These are phyloP conservation scores for Chromobotia macracanthus DNA, from an alignment of 2,797 vertebrate species.

Conservation along the genomic window DNA sequence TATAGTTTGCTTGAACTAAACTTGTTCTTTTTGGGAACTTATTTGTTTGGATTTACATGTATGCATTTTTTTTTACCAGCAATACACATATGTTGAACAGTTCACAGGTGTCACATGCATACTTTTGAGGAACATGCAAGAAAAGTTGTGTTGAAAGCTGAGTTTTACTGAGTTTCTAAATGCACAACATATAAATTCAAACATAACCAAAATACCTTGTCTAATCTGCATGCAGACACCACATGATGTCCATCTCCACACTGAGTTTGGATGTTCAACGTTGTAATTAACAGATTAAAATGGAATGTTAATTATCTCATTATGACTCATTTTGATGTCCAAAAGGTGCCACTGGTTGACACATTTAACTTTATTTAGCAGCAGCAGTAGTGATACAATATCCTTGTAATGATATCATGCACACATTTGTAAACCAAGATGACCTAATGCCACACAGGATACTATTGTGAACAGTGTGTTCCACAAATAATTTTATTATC, in stretches of 20 bases:
- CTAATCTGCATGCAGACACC: constrained; percentile 5
- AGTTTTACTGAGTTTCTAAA: too few relatives aligned
- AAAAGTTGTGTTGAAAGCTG: too few relatives aligned
- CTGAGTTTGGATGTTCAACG: constrained; percentile 1
- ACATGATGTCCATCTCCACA: constrained; percentile 12
- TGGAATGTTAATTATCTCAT: constrained; percentile 50
- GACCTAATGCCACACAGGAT: constrained; percentile 20
- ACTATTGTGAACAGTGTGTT: not conserved
- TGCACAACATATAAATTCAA: not conserved
- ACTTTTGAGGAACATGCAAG: too few relatives aligned
- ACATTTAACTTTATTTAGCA: constrained; percentile 8
- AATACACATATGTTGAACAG: too few relatives aligned
- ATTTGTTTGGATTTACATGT: too few relatives aligned
- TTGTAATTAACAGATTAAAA: constrained; percentile 60
- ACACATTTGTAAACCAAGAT: constrained; percentile 29
- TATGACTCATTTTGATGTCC: constrained; percentile 49
- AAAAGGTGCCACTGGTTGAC: constrained; percentile 41
- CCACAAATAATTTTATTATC: constrained; percentile 14
- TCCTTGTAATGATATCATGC: constrained; percentile 30
- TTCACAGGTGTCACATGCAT: too few relatives aligned
- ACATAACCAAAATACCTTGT: not conserved
- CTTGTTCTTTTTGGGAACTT: too few relatives aligned
- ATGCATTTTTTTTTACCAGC: too few relatives aligned
- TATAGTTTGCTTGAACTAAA: too few relatives aligned
- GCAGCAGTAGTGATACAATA: constrained; percentile 7